These are phyloP conservation scores for Neomicropteryx cornuta DNA, from an alignment of 1,140 invertebrate genomes.

Conservation along the genomic window DNA sequence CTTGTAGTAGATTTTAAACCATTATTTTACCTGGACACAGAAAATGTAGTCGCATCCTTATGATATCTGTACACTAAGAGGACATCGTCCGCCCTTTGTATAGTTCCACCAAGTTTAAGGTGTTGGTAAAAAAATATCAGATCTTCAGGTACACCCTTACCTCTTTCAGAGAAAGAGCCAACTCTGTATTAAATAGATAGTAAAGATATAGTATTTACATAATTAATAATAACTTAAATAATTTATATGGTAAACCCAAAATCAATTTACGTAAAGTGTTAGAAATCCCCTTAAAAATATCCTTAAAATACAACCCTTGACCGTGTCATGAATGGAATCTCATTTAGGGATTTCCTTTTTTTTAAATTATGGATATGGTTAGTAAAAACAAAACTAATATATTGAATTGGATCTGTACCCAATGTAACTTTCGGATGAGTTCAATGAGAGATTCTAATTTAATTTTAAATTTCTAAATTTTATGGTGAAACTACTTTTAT, in stretches of 20 bases:
- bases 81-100: constrained; percentile 41
- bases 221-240: neutral
- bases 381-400: too few species aligned
- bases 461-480: too few species aligned
- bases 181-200: constrained; percentile 18
- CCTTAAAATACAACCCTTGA: neutral
- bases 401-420: too few species aligned
- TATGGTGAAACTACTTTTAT: too few species aligned
- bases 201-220: constrained; percentile 2
- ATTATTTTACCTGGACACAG: constrained; percentile 28
- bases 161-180: constrained; percentile 42
- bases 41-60: constrained; percentile 48
- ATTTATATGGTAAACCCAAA: neutral
- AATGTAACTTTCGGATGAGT: too few species aligned
- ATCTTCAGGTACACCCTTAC: constrained; percentile 59
- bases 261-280: neutral
- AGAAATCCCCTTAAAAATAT: constrained; percentile 3
- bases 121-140: constrained; percentile 61
- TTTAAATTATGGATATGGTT: too few species aligned
- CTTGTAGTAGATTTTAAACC: neutral
- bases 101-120: constrained; percentile 38
- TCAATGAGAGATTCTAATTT: too few species aligned
- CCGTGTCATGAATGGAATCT: too few species aligned
- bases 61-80: constrained; percentile 58
- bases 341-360: too few species aligned